Conservation (phyloP, 2,888 invertebrate genomes). For the Laspeyria flexula region DNA sequence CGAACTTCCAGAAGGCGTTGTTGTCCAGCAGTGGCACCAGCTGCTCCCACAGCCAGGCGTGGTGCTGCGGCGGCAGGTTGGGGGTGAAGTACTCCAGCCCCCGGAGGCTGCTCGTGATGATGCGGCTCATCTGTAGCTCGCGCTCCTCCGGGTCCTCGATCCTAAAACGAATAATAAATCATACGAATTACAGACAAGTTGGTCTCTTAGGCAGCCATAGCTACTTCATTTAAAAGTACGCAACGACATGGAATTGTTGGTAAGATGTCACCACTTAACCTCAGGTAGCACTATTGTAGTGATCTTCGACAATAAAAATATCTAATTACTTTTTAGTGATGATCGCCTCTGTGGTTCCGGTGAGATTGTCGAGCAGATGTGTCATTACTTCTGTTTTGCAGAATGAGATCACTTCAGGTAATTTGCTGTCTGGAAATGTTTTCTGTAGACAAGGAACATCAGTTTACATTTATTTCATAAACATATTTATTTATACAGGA, state of each 20-base stretch:
- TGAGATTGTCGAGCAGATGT: conserved; percentile 88
- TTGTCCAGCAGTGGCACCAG: conserved; percentile 85
- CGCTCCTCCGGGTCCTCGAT: conserved; percentile 56
- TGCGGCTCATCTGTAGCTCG: conserved; percentile 41
- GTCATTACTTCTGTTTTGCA: conserved; percentile 93
- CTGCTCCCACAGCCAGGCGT: conserved; percentile 83
- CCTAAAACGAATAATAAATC: too few relatives aligned
- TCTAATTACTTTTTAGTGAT: conserved; percentile 58
- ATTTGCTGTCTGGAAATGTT: conserved; percentile 92
- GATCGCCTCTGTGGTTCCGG: conserved; percentile 55
- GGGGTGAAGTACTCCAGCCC: conserved; percentile 50
- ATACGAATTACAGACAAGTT: too few relatives aligned
- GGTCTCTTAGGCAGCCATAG: too few relatives aligned
- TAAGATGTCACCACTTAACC: too few relatives aligned
- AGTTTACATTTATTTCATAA: too few relatives aligned
- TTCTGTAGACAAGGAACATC: conserved; percentile 83
- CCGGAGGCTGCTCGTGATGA: conserved; percentile 53
- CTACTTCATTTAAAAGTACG: too few relatives aligned
- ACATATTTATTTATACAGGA: too few relatives aligned
- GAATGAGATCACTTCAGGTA: conserved; percentile 92
- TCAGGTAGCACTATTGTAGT: too few relatives aligned
- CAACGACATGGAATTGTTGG: too few relatives aligned
- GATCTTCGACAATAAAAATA: too few relatives aligned
- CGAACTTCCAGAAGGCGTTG: conserved; percentile 90
- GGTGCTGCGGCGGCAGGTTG: conserved; percentile 66